These are phyloP conservation scores for Hydractinia echinata DNA, from an alignment of 30 jellyfish, hydroid and myxozoan species.

Conservation along the genomic window DNA sequence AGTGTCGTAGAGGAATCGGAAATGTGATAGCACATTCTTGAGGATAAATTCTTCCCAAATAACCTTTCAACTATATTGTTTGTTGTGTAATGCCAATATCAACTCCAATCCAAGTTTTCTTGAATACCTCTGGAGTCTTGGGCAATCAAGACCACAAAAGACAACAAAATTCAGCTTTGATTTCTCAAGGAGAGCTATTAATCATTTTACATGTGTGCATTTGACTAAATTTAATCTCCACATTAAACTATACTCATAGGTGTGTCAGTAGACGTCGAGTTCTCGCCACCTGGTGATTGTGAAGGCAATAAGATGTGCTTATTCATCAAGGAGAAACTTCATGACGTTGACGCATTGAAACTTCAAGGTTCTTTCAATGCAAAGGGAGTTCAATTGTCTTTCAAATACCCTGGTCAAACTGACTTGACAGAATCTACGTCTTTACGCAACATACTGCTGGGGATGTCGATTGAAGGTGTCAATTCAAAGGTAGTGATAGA, in stretches of 20 bases:
- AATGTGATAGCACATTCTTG: too few species aligned
- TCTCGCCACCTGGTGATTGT: constrained; percentile 65
- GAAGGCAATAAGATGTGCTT: constrained; percentile 63
- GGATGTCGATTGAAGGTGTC: constrained; percentile 43
- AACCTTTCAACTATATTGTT: too few species aligned
- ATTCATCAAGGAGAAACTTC: constrained; percentile 48
- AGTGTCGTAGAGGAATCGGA: too few species aligned
- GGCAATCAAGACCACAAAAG: too few species aligned
- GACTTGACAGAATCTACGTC: constrained; percentile 49
- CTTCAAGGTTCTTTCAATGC: constrained; percentile 54
- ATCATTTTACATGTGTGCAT: neutral
- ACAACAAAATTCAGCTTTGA: too few species aligned
- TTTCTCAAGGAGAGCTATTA: too few species aligned
- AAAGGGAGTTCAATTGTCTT: constrained; percentile 54
- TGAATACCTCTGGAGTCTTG: too few species aligned
- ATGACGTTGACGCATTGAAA: constrained; percentile 33
- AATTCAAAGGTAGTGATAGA: constrained; percentile 44
- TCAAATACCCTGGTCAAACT: constrained; percentile 42
- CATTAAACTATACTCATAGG: constrained; percentile 29
- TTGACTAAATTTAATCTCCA: neutral
- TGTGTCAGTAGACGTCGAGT: constrained; percentile 44
- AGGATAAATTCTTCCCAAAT: too few species aligned
- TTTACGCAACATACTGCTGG: constrained; percentile 21
- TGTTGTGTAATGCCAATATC: too few species aligned
- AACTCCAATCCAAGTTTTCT: too few species aligned